Percentiles rank a stretch among this genome's conserved stretches.
Evolutionary conservation across 2,888 invertebrate species (phyloP).

Genomic region (Cheilosia vulpina): DNA sequence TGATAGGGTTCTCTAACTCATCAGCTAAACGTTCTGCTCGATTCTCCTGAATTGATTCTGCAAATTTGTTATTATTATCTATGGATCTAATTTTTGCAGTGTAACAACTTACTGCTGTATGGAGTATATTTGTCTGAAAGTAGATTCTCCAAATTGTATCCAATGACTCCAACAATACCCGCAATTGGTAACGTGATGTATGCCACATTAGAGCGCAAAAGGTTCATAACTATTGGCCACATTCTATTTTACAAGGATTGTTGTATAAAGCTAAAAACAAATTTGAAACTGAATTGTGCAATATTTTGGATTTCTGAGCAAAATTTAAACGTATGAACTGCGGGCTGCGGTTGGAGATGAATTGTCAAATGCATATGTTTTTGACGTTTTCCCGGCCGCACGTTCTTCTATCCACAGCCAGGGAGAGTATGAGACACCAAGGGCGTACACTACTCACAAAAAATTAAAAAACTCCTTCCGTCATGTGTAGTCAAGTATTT

Average conservation of each 20-base stretch:
- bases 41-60: slow-evolving; percentile 90
- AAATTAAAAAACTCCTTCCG: background rate
- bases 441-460: background rate
- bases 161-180: slow-evolving; percentile 91
- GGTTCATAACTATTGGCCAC: slow-evolving; percentile 90
- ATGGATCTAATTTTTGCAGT: background rate
- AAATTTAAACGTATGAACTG: background rate
- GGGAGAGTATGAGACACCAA: background rate
- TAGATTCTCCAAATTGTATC: slow-evolving; percentile 92
- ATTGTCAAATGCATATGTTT: slow-evolving; percentile 47
- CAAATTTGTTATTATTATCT: slow-evolving; percentile 76
- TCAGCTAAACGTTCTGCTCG: slow-evolving; percentile 88
- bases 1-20: slow-evolving; percentile 86
- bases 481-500: too few species aligned
- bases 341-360: too few species aligned
- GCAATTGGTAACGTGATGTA: slow-evolving; percentile 93
- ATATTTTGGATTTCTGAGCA: background rate
- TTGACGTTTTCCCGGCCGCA: background rate
- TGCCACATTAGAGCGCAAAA: slow-evolving; percentile 90
- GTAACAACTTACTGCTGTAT: slow-evolving; percentile 86
- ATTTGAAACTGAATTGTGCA: slow-evolving; percentile 7
- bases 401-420: background rate
- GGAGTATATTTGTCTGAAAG: slow-evolving; percentile 91
- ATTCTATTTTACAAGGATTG: slow-evolving; percentile 84
- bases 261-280: too few species aligned